Base-by-base conservation (phyloP, 1,140 invertebrate species). In the Saccostrea cuccullata region DNA sequence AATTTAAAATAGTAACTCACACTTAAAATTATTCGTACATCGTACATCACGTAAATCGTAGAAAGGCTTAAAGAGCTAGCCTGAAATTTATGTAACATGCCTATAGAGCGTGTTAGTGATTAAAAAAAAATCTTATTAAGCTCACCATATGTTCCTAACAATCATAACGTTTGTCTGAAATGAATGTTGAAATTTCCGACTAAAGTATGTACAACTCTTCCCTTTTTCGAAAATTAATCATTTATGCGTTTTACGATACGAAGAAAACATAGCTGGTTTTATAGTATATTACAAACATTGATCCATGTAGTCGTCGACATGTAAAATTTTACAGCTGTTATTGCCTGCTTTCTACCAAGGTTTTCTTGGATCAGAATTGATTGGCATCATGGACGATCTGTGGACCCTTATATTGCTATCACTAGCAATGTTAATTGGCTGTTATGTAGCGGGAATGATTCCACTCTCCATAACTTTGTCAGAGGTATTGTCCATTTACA, bases 381-480 rank as follows among this genome's bases (percentile, higher is more conserved):
- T 36, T 15, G 26, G 13, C 70, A 91, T 64, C 77, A 98, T 98
- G 98, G 98, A 98, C 94, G 97, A 98, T 93, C 97, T 97, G 36
- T 95, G 96, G 91, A 96, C 98, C 89, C 95, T 99, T 85, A 96
- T 98, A 93, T 96, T 98, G 90, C 95, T 99, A 70, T 97, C 97
- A 30, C 90, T 98, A 87, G 97, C 99, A 82, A 99, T 99, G 98
- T 95, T 99, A 83, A 95, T 99, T 70, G 99, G 98, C 0, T 99
- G 98, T 88, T 99, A 98, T 95, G 94, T 99, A 55, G 97, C 98
- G 89, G 99, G 99, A 82, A 98, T 97, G 87, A 97, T 99, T 92
- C 99, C 99, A 40, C 95, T 99, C 89, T 97, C 98, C 87, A 97
- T 99, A 92, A 97, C 96, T 92, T 96, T 99, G 93, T 99, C 98